phyloP scores from a whole-genome alignment of 2,797 vertebrate species.

The Cryptoprocta ferox region DNA sequence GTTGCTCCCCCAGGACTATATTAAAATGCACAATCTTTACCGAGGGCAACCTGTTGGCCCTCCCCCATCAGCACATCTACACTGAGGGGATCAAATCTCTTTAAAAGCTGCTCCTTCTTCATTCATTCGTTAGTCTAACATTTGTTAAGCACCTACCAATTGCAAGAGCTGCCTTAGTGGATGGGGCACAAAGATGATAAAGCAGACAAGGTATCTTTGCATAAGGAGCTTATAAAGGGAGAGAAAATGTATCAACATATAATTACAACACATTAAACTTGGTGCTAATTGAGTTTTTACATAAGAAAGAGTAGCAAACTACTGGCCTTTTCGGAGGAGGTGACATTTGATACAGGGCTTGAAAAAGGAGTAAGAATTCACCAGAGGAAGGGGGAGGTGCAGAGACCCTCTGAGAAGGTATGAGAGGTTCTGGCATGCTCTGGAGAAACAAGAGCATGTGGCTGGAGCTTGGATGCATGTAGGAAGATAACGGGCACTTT shows the following conservation, averaged over 20 bases:
- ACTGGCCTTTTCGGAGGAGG: neutral
- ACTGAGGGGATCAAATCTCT: neutral
- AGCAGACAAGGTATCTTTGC: neutral
- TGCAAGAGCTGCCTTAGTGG: neutral
- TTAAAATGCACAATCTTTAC: neutral
- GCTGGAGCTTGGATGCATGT: neutral
- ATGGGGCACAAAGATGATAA: neutral
- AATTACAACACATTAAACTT: constrained; percentile 31
- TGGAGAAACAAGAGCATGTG: neutral
- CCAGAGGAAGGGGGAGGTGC: neutral
- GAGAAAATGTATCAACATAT: neutral
- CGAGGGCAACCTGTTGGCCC: neutral
- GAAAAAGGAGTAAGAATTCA: neutral
- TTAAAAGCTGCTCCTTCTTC: neutral
- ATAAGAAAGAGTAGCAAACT: neutral
- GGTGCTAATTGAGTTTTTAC: neutral
- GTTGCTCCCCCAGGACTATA: neutral
- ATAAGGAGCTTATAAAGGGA: constrained; percentile 33
- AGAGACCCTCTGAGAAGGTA: neutral
- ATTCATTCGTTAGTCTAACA: neutral
- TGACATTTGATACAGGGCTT: neutral
- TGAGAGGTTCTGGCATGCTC: neutral
- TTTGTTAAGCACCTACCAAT: neutral
- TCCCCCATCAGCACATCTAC: neutral
- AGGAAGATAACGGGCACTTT: neutral